These are phyloP conservation scores for Drosophila meridionalis DNA, from an alignment of 2,888 invertebrate species.

Conservation along the genomic window DNA sequence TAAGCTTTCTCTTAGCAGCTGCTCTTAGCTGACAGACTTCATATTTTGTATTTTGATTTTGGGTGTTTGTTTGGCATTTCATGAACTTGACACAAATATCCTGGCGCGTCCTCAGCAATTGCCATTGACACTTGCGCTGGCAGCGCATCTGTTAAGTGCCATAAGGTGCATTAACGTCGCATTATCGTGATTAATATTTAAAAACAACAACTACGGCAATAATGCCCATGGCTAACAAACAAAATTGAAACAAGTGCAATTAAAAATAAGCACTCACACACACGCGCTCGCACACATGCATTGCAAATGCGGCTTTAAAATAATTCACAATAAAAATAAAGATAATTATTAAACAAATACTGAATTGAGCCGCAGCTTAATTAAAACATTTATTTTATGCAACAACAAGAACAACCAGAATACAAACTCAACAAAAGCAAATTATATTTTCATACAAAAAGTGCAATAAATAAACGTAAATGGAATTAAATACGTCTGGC, in stretches of 20 bases:
- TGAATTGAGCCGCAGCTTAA: slow-evolving; percentile 27
- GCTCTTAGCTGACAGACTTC: slow-evolving; percentile 33
- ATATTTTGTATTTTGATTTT: slow-evolving; percentile 38
- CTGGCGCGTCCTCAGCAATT: slow-evolving; percentile 5
- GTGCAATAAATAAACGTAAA: slow-evolving; percentile 14
- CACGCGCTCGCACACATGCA: slow-evolving; percentile 13
- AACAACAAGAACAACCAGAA: not conserved
- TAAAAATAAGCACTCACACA: slow-evolving; percentile 42
- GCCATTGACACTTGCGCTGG: slow-evolving; percentile 11
- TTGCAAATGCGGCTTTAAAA: not conserved
- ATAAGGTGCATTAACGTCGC: slow-evolving; percentile 19
- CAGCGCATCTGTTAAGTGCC: slow-evolving; percentile 2
- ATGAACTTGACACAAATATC: slow-evolving; percentile 67
- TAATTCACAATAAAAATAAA: slow-evolving; percentile 1
- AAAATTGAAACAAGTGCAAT: slow-evolving; percentile 34
- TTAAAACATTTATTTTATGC: slow-evolving; percentile 38
- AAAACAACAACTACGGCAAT: not conserved
- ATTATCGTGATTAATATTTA: slow-evolving; percentile 35
- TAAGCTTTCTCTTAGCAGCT: slow-evolving; percentile 41
- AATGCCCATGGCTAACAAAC: slow-evolving; percentile 2
- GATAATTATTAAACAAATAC: slow-evolving; percentile 31
- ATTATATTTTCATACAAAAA: slow-evolving; percentile 16
- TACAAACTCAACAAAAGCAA: not conserved
- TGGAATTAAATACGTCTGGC: not conserved
- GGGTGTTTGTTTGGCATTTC: slow-evolving; percentile 20